A percentile compares a stretch with the other conserved stretches of the same genome.
Evolutionary conservation across 2,797 vertebrate genomes (phyloP).

Genomic region (Emys orbicularis): DNA sequence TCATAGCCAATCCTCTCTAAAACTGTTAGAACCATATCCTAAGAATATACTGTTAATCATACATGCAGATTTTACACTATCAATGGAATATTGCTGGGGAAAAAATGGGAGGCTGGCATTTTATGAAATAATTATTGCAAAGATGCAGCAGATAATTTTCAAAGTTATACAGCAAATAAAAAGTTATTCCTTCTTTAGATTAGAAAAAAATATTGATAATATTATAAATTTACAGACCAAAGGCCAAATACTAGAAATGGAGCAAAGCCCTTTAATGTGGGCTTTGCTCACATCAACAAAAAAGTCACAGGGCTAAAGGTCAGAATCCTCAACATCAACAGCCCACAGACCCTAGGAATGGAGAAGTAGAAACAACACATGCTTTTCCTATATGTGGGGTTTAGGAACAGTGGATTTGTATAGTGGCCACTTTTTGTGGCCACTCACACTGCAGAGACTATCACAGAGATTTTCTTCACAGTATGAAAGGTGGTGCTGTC

Average conservation of each 20-base stretch:
- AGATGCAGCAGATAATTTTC: not conserved
- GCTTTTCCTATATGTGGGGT: not conserved
- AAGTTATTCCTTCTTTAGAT: not conserved
- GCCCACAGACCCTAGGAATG: not conserved
- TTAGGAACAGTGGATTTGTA: not conserved
- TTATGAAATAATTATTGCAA: not conserved
- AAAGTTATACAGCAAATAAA: rapidly evolving
- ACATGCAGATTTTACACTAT: not conserved
- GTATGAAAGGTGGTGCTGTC: not conserved
- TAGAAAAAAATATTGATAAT: not conserved
- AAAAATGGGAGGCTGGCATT: not conserved
- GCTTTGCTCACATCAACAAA: not conserved
- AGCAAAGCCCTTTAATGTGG: not conserved
- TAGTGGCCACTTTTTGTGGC: not conserved
- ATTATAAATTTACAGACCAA: not conserved
- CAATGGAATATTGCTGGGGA: not conserved
- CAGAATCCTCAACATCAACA: not conserved
- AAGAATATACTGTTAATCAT: not conserved
- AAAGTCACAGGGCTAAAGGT: not conserved
- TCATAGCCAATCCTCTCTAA: not conserved
- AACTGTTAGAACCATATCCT: not conserved
- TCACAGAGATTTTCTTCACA: not conserved
- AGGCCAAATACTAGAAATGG: not conserved
- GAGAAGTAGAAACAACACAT: not conserved
- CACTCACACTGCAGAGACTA: not conserved